phyloP scores from a whole-genome alignment of 35 echinoderm and acorn worm genomes.

The Heliocidaris erythrogramma region DNA sequence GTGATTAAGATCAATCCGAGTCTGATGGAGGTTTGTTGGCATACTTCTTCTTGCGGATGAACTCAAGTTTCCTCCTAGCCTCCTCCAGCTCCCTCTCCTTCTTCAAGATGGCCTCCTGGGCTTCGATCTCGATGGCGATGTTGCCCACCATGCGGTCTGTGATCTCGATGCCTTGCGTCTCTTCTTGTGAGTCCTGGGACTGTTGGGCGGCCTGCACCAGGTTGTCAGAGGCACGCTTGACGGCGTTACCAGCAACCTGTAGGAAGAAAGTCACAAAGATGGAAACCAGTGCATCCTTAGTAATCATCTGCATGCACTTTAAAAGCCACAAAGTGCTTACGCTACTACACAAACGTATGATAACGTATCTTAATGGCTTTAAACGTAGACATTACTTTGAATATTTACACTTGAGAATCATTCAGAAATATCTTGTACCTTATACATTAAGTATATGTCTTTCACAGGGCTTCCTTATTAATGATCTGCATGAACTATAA shows the following conservation, averaged over 20 bases:
- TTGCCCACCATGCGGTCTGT: slow-evolving; percentile 79
- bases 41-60: slow-evolving; percentile 85
- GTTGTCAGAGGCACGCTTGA: slow-evolving; percentile 94
- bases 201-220: slow-evolving; percentile 84
- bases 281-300: background rate
- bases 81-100: slow-evolving; percentile 92
- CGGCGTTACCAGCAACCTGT: slow-evolving; percentile 95
- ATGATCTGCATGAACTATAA: no score
- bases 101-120: slow-evolving; percentile 93
- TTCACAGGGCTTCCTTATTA: no score
- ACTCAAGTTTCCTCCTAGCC: slow-evolving; percentile 82
- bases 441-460: no score
- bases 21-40: slow-evolving; percentile 79
- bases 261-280: slow-evolving; percentile 20
- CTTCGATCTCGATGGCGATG: slow-evolving; percentile 95
- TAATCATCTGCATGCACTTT: background rate
- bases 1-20: slow-evolving; percentile 55
- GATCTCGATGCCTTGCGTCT: slow-evolving; percentile 64
- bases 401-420: no score
- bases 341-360: background rate
- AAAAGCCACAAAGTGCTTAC: background rate
- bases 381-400: no score
- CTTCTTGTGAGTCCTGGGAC: slow-evolving; percentile 72
- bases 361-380: no score
- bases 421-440: no score